A percentile compares a stretch with the other conserved stretches of the same genome.
phyloP scores from a whole-genome alignment of 2,797 vertebrate species.

The Crotalus adamanteus region DNA sequence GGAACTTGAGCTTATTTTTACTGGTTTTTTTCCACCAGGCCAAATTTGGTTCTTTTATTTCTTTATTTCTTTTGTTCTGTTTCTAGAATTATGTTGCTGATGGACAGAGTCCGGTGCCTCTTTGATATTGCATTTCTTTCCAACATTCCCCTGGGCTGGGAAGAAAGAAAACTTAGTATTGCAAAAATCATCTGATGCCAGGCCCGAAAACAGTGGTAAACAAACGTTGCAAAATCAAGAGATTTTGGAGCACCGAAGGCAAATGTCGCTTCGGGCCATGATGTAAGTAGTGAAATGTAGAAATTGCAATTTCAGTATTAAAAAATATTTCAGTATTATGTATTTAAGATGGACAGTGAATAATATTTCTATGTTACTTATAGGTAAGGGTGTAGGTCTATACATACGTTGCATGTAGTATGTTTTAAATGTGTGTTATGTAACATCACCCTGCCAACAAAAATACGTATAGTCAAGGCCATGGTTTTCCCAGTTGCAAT shows the following conservation, averaged over 20 bases:
- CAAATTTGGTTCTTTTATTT: not conserved
- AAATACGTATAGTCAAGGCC: too few species aligned
- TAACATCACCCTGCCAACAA: too few species aligned
- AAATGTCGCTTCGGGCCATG: not conserved
- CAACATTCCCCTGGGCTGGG: not conserved
- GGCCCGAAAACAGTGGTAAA: not conserved
- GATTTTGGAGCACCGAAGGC: not conserved
- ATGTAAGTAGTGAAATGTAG: not conserved
- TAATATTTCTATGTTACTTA: too few species aligned
- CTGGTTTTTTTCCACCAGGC: not conserved
- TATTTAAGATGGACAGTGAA: too few species aligned
- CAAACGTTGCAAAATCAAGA: not conserved
- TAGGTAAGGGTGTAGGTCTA: too few species aligned
- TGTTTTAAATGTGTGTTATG: too few species aligned
- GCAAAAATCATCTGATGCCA: not conserved
- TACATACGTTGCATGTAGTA: too few species aligned
- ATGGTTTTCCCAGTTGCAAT: too few species aligned
- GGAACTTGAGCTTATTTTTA: not conserved
- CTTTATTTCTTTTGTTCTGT: not conserved
- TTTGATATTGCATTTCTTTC: not conserved
- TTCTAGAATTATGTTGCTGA: not conserved
- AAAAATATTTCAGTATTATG: too few species aligned
- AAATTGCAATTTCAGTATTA: not conserved
- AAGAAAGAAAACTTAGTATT: not conserved
- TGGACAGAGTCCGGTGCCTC: not conserved